These are phyloP conservation scores for Sceloporus tristichus DNA, from an alignment of 2,113 vertebrate species.

Conservation along the genomic window DNA sequence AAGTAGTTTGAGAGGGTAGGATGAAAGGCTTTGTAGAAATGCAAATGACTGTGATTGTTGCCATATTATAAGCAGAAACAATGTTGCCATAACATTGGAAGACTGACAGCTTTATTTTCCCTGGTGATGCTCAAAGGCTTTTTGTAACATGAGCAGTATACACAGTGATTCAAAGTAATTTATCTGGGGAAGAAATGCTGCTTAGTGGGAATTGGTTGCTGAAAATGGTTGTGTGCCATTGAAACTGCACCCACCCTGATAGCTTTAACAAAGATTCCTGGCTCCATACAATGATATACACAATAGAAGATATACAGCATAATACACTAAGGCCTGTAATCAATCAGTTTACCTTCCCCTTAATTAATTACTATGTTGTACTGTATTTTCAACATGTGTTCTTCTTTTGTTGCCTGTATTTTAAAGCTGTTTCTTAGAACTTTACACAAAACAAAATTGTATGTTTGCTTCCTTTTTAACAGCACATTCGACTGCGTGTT, in stretches of 20 bases:
- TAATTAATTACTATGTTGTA: background rate
- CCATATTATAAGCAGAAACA: slow-evolving; percentile 47
- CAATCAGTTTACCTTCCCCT: background rate
- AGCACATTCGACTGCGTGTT: background rate
- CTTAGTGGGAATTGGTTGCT: slow-evolving; percentile 38
- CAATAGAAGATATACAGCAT: background rate
- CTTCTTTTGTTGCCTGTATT: background rate
- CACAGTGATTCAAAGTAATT: slow-evolving; percentile 13
- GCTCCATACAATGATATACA: background rate
- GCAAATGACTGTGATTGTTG: slow-evolving; percentile 38
- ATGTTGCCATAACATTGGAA: slow-evolving; percentile 55
- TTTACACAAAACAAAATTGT: background rate
- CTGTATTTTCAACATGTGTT: background rate
- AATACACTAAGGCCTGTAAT: background rate
- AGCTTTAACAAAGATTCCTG: background rate
- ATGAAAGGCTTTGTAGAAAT: slow-evolving; percentile 54
- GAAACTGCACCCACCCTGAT: background rate
- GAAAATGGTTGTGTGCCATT: slow-evolving; percentile 27
- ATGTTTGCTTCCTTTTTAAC: background rate
- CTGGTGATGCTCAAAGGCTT: slow-evolving; percentile 42
- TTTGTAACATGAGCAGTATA: slow-evolving; percentile 29
- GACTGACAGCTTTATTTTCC: slow-evolving; percentile 31
- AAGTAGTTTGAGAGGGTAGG: slow-evolving; percentile 37
- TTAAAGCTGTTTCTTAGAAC: background rate
- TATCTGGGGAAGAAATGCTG: slow-evolving; percentile 24